Conservation (phyloP, 2,888 invertebrate genomes). For the Melitaea athalia region DNA sequence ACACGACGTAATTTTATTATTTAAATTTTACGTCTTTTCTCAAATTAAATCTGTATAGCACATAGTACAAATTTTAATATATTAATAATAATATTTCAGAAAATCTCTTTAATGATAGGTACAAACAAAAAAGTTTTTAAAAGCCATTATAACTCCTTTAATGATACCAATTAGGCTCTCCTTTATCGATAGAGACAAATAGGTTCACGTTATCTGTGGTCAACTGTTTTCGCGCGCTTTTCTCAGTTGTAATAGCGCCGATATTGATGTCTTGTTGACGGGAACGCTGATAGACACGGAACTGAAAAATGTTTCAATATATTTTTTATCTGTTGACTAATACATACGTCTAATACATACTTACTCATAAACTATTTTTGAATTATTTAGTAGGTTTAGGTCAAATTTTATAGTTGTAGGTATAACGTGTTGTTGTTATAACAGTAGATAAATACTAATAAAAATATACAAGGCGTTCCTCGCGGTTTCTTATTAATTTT, state of each 20-base stretch:
- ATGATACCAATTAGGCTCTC: slow-evolving; percentile 22
- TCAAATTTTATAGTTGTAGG: not conserved
- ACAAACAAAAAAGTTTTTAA: not conserved
- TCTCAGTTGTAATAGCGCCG: slow-evolving; percentile 48
- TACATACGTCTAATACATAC: too few species aligned
- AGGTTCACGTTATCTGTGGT: slow-evolving; percentile 34
- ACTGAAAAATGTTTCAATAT: slow-evolving; percentile 10
- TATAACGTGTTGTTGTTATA: not conserved
- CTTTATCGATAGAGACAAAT: slow-evolving; percentile 1
- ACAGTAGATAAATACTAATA: too few species aligned
- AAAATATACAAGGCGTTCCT: too few species aligned
- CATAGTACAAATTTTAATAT: too few species aligned
- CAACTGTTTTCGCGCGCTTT: slow-evolving; percentile 56
- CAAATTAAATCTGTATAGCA: slow-evolving; percentile 18
- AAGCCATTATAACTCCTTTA: too few species aligned
- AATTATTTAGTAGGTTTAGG: not conserved
- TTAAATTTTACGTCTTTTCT: slow-evolving; percentile 15
- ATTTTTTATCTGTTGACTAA: slow-evolving; percentile 11
- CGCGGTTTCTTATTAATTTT: too few species aligned
- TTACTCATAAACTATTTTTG: not conserved
- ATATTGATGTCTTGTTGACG: slow-evolving; percentile 38
- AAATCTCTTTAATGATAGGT: too few species aligned
- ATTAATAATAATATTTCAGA: too few species aligned
- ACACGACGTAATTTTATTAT: slow-evolving; percentile 24
- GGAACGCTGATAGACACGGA: slow-evolving; percentile 32